A percentile compares a stretch with the other conserved stretches of the same genome.
These are phyloP conservation scores for Drosophila kambysellisi DNA, from an alignment of 2,888 invertebrate species.

Conservation along the genomic window DNA sequence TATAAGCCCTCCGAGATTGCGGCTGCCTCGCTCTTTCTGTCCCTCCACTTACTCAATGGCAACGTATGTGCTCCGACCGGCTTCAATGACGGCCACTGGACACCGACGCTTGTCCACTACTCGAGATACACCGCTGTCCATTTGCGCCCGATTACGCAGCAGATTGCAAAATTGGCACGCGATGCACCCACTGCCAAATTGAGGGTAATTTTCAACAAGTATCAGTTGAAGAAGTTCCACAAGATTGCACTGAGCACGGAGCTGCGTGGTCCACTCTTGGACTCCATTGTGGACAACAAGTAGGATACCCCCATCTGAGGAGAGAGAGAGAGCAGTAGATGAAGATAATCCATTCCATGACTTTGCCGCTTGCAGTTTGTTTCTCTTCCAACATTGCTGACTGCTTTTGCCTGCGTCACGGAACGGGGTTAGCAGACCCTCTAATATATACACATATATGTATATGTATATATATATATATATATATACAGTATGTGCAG, in stretches of 20 bases:
- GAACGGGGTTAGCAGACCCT: conserved; percentile 41
- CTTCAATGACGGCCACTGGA: too few relatives aligned
- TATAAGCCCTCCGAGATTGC: conserved; percentile 91
- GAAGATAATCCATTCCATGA: too few relatives aligned
- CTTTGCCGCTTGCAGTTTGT: conserved; percentile 20
- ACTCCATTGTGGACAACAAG: conserved; percentile 74
- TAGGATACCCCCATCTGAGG: conserved; percentile 10
- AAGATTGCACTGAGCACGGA: conserved; percentile 89
- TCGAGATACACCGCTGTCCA: conserved; percentile 89
- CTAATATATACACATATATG: conserved; percentile 29
- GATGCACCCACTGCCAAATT: conserved; percentile 90
- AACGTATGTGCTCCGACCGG: conserved; percentile 58
- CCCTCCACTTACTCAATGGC: conserved; percentile 81
- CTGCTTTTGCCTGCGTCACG: conserved; percentile 45
- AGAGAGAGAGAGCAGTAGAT: background rate
- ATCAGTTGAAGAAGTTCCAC: conserved; percentile 87
- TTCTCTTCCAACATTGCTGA: conserved; percentile 5
- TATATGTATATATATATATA: conserved; percentile 31
- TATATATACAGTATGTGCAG: background rate
- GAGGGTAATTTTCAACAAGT: conserved; percentile 90
- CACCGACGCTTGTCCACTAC: conserved; percentile 87
- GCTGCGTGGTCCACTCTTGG: conserved; percentile 83
- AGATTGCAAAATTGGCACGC: conserved; percentile 83
- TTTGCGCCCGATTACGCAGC: too few relatives aligned
- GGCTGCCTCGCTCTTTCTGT: conserved; percentile 82